Percentiles rank a stretch among this genome's conserved stretches.
Evolutionary conservation across 2,113 vertebrate species (phyloP).

Genomic region (Sinocyclocheilus anshuiensis): DNA sequence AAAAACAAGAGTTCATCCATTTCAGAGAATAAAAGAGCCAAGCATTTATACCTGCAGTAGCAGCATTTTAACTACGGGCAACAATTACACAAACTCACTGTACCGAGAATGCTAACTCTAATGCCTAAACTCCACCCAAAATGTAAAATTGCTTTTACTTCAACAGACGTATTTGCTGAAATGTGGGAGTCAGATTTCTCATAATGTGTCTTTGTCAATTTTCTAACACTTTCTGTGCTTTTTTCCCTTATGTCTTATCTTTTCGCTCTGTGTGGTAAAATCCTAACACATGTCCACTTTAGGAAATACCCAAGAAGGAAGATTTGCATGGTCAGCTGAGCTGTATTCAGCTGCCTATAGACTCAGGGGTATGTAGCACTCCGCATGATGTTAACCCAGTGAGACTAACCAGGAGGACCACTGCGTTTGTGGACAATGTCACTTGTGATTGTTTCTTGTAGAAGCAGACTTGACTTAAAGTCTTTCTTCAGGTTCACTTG

Average conservation of each 20-base stretch:
- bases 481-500: slow-evolving; percentile 70
- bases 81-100: neutral
- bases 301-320: slow-evolving; percentile 96
- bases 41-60: neutral
- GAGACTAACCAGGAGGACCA: slow-evolving; percentile 58
- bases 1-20: neutral
- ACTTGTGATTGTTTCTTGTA: slow-evolving; percentile 63
- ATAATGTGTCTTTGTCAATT: slow-evolving; percentile 18
- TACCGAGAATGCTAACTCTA: neutral
- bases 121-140: slow-evolving; percentile 21
- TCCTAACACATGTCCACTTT: slow-evolving; percentile 76
- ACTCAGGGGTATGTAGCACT: slow-evolving; percentile 92
- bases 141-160: neutral
- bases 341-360: slow-evolving; percentile 98
- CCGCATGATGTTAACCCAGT: slow-evolving; percentile 67
- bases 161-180: neutral
- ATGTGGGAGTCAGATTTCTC: neutral
- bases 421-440: slow-evolving; percentile 71
- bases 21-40: neutral
- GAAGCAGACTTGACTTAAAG: slow-evolving; percentile 78
- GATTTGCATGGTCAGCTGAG: slow-evolving; percentile 94
- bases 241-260: slow-evolving; percentile 36
- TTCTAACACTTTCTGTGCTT: slow-evolving; percentile 27
- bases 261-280: slow-evolving; percentile 57
- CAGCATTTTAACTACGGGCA: neutral